These are phyloP conservation scores for Ctenochaetus hawaiiensis DNA, from an alignment of 2,797 vertebrate genomes.

Conservation along the genomic window DNA sequence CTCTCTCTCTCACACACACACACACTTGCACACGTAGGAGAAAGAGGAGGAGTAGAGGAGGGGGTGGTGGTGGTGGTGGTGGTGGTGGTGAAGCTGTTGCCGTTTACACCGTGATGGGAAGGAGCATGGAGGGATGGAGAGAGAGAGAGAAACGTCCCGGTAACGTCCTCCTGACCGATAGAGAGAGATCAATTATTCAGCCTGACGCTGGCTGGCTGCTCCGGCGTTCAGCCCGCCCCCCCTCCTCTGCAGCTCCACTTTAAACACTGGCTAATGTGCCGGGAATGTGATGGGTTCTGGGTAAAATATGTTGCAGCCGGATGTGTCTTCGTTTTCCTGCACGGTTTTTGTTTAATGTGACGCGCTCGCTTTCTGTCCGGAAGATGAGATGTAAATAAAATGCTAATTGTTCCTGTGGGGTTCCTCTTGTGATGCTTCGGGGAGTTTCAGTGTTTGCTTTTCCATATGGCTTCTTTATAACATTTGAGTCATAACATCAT, in stretches of 20 bases:
- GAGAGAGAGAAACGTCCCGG: slow-evolving; percentile 79
- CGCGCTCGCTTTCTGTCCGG: slow-evolving; percentile 9
- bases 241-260: slow-evolving; percentile 23
- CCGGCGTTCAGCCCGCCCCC: slow-evolving; percentile 50
- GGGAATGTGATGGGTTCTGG: neutral
- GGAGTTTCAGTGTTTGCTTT: neutral
- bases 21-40: slow-evolving; percentile 32
- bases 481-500: neutral
- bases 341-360: neutral
- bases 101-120: slow-evolving; percentile 71
- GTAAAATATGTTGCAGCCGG: neutral
- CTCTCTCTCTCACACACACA: slow-evolving; percentile 22
- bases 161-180: slow-evolving; percentile 72
- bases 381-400: neutral
- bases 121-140: slow-evolving; percentile 64
- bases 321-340: slow-evolving; percentile 12
- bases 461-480: neutral
- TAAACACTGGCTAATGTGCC: slow-evolving; percentile 17
- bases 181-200: slow-evolving; percentile 77
- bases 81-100: slow-evolving; percentile 68
- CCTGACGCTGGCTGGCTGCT: slow-evolving; percentile 57
- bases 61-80: slow-evolving; percentile 16
- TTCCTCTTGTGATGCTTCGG: neutral
- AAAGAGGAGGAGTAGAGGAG: slow-evolving; percentile 46
- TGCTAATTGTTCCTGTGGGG: slow-evolving; percentile 3